Evolutionary conservation across 2,797 vertebrate genomes (phyloP), one percentile per base, ranked within the genome.

Genomic region (Momotus momota): DNA sequence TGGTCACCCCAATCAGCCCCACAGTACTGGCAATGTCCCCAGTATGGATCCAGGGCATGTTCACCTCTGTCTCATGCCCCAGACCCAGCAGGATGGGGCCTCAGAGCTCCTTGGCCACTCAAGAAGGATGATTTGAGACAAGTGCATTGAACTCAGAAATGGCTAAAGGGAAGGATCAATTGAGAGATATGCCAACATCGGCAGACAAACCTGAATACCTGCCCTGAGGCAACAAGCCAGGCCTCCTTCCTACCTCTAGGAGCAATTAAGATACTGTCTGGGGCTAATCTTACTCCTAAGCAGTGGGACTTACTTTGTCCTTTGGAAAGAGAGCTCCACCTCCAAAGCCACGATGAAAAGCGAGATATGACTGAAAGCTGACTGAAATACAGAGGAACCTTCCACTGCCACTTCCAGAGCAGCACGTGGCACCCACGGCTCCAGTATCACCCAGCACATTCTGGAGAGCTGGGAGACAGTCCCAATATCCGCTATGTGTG

Each of bases 381-480:
- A 27, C 7, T 46, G 60, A 93, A 72, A 69, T 38, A 65, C 0
- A 29, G 45, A 73, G 61, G 64, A 55, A 73, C 51, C 67, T 94
- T 65, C 58, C 4, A 5, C 58, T 58, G 74, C 33, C 16, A 2
- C 48, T 69, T 70, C 43, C 64, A 90, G 71, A 79, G 79, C 41
- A 71, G 52, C 11, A 21, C 14, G 21, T 51, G 69, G 73, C 48
- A 78, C 51, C 12, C 0, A 0, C 0, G 4, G 4, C 25, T 70
- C 78, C 52, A 31, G 6, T 67, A 55, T 52, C 0, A 0, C 21
- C 38, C 2, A 0, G 27, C 0, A 0, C 12, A 2, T 55, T 88
- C 51, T 48, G 35, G 57, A 88, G 61, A 65, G 43, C 40, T 84
- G 78, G 45, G 62, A 92, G 73, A 52, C 21, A 38, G 14, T 66